Conservation (phyloP, 2,888 invertebrate genomes). For the Epirrhoe tristata region DNA sequence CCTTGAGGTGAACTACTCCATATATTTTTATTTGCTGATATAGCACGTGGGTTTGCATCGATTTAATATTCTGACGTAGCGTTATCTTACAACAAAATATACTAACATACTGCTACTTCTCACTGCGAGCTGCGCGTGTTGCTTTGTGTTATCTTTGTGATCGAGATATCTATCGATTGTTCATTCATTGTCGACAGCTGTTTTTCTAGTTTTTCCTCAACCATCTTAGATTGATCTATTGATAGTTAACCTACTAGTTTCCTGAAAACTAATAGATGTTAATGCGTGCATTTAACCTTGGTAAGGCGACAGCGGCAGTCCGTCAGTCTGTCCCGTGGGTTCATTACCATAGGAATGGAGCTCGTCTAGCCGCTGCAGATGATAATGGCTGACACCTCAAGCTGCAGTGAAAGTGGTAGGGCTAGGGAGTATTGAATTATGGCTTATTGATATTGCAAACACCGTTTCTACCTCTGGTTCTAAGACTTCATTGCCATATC, state of each 20-base stretch:
- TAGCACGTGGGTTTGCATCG: constrained; percentile 53
- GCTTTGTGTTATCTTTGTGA: constrained; percentile 7
- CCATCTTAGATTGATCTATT: constrained; percentile 28
- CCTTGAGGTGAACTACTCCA: constrained; percentile 63
- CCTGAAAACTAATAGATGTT: constrained; percentile 68
- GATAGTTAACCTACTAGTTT: constrained; percentile 53
- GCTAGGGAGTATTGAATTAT: constrained; percentile 26
- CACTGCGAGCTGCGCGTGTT: constrained; percentile 1
- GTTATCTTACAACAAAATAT: constrained; percentile 26
- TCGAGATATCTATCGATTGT: constrained; percentile 5
- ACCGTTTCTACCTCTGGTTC: constrained; percentile 17
- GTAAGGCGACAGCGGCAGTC: constrained; percentile 50
- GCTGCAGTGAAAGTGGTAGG: constrained; percentile 69
- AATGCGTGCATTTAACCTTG: constrained; percentile 64
- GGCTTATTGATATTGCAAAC: constrained; percentile 22
- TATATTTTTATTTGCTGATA: constrained; percentile 57
- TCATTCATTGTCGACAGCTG: not conserved
- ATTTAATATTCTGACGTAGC: constrained; percentile 23
- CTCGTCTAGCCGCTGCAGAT: constrained; percentile 61
- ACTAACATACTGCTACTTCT: constrained; percentile 10
- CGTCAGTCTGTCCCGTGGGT: constrained; percentile 51
- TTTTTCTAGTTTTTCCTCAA: constrained; percentile 21
- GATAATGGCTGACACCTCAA: constrained; percentile 71
- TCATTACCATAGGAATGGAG: constrained; percentile 79
- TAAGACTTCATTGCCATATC: constrained; percentile 18